phyloP scores from a whole-genome alignment of 2,888 invertebrate species.

The Drosophila villosipedis region DNA sequence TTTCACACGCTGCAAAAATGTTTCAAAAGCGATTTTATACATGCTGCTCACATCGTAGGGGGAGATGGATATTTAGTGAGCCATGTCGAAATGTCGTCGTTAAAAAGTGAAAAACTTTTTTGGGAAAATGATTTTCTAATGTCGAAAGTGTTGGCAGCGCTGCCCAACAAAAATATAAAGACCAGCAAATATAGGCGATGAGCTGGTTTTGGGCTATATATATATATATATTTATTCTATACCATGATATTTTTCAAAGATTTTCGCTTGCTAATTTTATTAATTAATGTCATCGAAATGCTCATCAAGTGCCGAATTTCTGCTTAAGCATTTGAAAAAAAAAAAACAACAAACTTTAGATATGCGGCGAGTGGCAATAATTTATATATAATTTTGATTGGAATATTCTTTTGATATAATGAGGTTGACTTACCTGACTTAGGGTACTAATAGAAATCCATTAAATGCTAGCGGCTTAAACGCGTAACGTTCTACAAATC shows the following conservation, averaged over 20 bases:
- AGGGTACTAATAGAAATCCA: constrained; percentile 78
- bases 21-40: constrained; percentile 44
- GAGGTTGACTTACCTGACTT: constrained; percentile 70
- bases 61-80: constrained; percentile 55
- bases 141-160: constrained; percentile 42
- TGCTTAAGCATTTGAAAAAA: constrained; percentile 14
- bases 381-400: background rate
- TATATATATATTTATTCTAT: constrained; percentile 6
- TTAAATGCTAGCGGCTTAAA: constrained; percentile 82
- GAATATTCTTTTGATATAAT: background rate
- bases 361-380: constrained; percentile 10
- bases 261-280: constrained; percentile 46
- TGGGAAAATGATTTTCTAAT: constrained; percentile 64
- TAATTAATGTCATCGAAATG: constrained; percentile 52
- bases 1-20: constrained; percentile 56
- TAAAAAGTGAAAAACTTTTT: constrained; percentile 60
- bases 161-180: constrained; percentile 59
- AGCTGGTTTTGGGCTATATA: constrained; percentile 11
- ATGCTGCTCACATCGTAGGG: constrained; percentile 8
- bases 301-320: constrained; percentile 21
- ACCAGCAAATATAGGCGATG: constrained; percentile 8
- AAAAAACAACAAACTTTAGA: constrained; percentile 6
- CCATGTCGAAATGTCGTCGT: constrained; percentile 71
- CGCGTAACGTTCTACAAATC: constrained; percentile 67
- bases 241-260: background rate